Percentiles rank a stretch among this genome's conserved stretches.
Conservation (phyloP, 2,888 invertebrate genomes). For the Heliothis peltigera region DNA sequence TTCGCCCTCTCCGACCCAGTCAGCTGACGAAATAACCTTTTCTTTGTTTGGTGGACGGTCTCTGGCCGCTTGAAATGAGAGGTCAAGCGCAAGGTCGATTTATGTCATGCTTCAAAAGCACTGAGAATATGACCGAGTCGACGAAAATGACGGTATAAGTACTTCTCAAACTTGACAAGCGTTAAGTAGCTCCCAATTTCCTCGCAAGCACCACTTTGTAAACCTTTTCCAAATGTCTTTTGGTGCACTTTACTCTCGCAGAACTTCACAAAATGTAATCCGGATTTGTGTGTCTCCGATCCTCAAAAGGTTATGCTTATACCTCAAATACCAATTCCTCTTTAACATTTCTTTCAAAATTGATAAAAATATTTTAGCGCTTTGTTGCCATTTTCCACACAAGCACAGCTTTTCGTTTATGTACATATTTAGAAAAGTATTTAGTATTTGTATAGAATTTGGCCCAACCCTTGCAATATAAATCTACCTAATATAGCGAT, state of each 20-base stretch:
- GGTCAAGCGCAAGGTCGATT: conserved; percentile 41
- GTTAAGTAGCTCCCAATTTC: conserved; percentile 34
- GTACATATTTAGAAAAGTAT: too few species aligned
- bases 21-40: conserved; percentile 46
- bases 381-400: not conserved
- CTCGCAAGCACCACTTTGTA: conserved; percentile 12
- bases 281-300: not conserved
- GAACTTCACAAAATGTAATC: conserved; percentile 28
- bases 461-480: too few species aligned
- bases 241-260: conserved; percentile 25
- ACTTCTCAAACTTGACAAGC: conserved; percentile 34
- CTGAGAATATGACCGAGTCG: conserved; percentile 13
- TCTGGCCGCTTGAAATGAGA: conserved; percentile 12
- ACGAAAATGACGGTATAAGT: conserved; percentile 20
- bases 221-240: not conserved
- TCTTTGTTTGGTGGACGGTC: conserved; percentile 32
- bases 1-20: conserved; percentile 32
- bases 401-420: conserved; percentile 14
- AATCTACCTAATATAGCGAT: too few species aligned
- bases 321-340: not conserved
- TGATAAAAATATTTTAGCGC: not conserved
- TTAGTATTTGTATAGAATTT: too few species aligned
- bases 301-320: conserved; percentile 10
- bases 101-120: conserved; percentile 15
- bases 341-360: not conserved